Base-by-base conservation (phyloP, 1,140 invertebrate genomes). In the Copidosoma floridanum region DNA sequence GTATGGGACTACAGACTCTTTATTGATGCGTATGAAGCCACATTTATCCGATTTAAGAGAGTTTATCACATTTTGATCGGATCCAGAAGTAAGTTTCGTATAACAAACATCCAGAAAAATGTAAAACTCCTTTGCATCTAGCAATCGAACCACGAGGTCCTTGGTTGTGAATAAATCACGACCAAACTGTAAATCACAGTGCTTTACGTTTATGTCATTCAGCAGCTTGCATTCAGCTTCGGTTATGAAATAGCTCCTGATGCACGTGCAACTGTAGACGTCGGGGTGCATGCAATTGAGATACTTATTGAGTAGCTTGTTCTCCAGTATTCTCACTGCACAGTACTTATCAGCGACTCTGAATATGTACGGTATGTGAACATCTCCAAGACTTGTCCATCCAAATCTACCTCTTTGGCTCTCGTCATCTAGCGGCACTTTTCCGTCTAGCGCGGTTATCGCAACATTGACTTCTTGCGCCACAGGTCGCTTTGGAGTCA, bases 1-100 rank as follows among this genome's bases (percentile, higher is more conserved):
- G 73, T 95, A 97, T 3, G 94, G 94, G 44, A 97, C 93, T 27
- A 97, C 92, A 0, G 92, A 93, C 70, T 94, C 94, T 71, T 93
- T 93, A 73, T 97, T 96, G 61, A 97, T 95, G 44, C 92, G 84
- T 65, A 96, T 93, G 76, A 97, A 97, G 44, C 94, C 95, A 81
- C 94, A 96, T 67, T 91, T 88, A 71, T 93, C 90, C 61, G 86
- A 85, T 27, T 82, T 77, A 5, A 79, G 67, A 58, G 70, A 74
- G 8, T 55, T 52, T 2, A 68, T 46, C 11, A 84, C 82, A 65
- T 85, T 87, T 7, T 86, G 84, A 66, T 82, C 85, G 20, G 83
- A 82, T 20, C 70, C 74, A 35, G 82, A 81, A 26, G 89, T 83
- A 53, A 94, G 78, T 74, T 94, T 93, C 57, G 88, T 88, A 79